Percentiles rank a stretch among this genome's conserved stretches.
Conservation (phyloP, 2,113 vertebrate species). For the Apodemus sylvaticus region DNA sequence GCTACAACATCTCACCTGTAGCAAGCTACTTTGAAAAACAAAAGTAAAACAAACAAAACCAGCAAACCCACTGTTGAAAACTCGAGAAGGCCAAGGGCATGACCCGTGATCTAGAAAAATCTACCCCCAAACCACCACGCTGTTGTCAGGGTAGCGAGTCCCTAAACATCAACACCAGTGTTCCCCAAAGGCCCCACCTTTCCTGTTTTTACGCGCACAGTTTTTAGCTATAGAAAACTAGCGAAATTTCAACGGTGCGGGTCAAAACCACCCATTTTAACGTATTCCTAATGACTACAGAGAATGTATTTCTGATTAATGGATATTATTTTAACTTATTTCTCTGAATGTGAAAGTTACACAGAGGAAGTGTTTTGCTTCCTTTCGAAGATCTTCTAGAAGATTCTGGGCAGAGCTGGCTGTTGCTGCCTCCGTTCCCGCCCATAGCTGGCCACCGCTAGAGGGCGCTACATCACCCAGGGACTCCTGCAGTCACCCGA, state of each 20-base stretch:
- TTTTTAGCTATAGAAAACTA: constrained; percentile 20
- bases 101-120: constrained; percentile 56
- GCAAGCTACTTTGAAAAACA: background rate
- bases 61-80: background rate
- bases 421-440: accelerated
- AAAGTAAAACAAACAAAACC: background rate
- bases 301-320: background rate
- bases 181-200: constrained; percentile 80
- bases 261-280: background rate
- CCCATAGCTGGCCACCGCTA: background rate
- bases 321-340: background rate
- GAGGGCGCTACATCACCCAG: background rate
- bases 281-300: background rate
- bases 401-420: background rate
- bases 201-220: constrained; percentile 81
- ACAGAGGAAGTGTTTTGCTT: constrained; percentile 57
- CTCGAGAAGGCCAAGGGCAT: constrained; percentile 46
- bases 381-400: background rate
- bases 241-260: background rate
- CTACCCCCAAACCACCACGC: constrained; percentile 55
- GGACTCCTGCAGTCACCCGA: background rate
- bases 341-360: constrained; percentile 14
- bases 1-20: background rate
- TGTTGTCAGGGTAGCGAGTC: constrained; percentile 75
- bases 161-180: constrained; percentile 72